These are phyloP conservation scores for Latrodectus geometricus DNA, from an alignment of 1,140 invertebrate genomes.

Conservation along the genomic window DNA sequence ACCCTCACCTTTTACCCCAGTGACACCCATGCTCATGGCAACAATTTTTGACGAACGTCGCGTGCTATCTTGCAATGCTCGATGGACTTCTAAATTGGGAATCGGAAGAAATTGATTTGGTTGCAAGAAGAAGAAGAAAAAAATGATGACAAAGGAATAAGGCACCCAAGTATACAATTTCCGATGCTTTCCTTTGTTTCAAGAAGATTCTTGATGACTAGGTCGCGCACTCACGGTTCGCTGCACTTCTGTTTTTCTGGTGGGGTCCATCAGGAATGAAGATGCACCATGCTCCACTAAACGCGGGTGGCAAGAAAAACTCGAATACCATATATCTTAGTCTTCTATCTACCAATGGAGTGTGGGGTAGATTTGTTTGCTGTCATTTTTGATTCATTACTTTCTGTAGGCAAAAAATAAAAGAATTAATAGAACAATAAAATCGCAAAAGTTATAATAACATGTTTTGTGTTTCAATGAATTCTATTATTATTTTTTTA, in stretches of 20 bases:
- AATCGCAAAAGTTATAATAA: too few relatives aligned
- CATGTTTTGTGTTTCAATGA: too few relatives aligned
- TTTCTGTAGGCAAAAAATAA: not conserved
- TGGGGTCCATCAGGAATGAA: not conserved
- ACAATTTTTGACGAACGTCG: not conserved
- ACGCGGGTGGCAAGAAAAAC: not conserved
- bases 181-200: conserved; percentile 7
- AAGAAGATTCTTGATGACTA: not conserved
- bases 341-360: not conserved
- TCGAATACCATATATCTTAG: not conserved
- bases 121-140: not conserved
- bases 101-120: not conserved
- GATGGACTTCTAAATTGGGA: not conserved
- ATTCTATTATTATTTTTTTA: too few relatives aligned
- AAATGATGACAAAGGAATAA: conserved; percentile 10
- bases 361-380: not conserved
- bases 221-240: conserved; percentile 22
- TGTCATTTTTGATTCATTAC: not conserved
- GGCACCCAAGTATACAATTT: not conserved
- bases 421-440: too few relatives aligned
- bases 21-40: not conserved
- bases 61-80: not conserved
- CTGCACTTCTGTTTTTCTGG: not conserved
- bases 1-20: conserved; percentile 41
- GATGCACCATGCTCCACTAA: conserved; percentile 12